phyloP scores from a whole-genome alignment of 2,113 vertebrate genomes.

The Tapirus terrestris region DNA sequence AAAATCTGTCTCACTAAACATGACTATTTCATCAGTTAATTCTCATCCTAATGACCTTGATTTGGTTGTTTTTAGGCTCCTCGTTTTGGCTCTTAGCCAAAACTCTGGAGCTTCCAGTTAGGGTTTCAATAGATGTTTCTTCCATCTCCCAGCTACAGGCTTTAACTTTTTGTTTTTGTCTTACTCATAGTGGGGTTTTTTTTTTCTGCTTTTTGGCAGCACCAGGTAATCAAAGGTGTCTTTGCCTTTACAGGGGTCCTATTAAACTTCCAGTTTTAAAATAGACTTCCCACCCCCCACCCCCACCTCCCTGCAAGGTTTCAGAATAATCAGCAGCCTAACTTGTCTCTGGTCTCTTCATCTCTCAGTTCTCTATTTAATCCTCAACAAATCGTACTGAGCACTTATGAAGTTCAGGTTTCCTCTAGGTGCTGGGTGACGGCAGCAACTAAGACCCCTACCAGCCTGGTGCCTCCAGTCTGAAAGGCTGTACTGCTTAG shows the following conservation, averaged over 20 bases:
- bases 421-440: neutral
- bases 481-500: neutral
- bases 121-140: neutral
- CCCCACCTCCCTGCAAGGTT: neutral
- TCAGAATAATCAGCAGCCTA: neutral
- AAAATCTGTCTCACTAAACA: neutral
- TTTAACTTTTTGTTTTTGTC: neutral
- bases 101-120: neutral
- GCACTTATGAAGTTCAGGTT: neutral
- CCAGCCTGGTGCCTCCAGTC: neutral
- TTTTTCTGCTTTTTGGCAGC: neutral
- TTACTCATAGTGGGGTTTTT: neutral
- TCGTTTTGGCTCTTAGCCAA: neutral
- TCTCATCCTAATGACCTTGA: neutral
- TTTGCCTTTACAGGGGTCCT: neutral
- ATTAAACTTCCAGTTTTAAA: neutral
- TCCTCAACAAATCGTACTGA: neutral
- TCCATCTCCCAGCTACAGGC: neutral
- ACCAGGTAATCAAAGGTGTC: neutral
- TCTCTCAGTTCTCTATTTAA: neutral
- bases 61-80: neutral
- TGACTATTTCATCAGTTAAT: neutral
- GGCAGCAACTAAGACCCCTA: neutral
- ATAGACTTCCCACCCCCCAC: neutral
- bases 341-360: neutral